Conservation (phyloP, 2,888 invertebrate genomes). For the Acronicta aceris region DNA sequence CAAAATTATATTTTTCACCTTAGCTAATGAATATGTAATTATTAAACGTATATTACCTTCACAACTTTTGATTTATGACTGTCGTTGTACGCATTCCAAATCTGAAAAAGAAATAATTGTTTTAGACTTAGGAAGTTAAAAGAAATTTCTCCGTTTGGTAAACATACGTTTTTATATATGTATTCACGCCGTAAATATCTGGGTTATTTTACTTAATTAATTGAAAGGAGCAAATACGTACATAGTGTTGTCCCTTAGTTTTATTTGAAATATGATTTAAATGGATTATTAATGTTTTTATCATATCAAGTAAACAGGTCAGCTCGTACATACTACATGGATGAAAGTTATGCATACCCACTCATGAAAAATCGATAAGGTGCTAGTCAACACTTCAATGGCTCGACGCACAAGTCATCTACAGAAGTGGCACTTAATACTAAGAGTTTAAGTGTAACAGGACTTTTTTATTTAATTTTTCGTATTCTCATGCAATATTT, state of each 20-base stretch:
- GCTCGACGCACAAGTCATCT: conserved; percentile 25
- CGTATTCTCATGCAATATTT: background rate
- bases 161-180: too few relatives aligned
- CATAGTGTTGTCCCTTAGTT: background rate
- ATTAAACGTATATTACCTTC: too few relatives aligned
- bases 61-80: conserved; percentile 62
- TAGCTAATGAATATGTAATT: too few relatives aligned
- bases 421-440: conserved; percentile 42
- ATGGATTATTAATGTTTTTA: background rate
- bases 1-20: too few relatives aligned
- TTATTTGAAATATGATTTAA: background rate
- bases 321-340: background rate
- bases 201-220: too few relatives aligned
- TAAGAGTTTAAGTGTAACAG: conserved; percentile 20
- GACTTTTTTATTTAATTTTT: too few relatives aligned
- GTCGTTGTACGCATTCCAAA: conserved; percentile 59
- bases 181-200: too few relatives aligned
- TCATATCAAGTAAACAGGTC: background rate
- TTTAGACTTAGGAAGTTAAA: background rate
- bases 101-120: conserved; percentile 56
- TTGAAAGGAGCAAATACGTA: too few relatives aligned
- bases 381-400: conserved; percentile 40
- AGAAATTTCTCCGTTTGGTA: background rate
- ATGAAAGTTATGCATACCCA: conserved; percentile 4
- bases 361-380: conserved; percentile 54